Evolutionary conservation across 2,113 vertebrate species (phyloP).

Genomic region (Psophia crepitans): DNA sequence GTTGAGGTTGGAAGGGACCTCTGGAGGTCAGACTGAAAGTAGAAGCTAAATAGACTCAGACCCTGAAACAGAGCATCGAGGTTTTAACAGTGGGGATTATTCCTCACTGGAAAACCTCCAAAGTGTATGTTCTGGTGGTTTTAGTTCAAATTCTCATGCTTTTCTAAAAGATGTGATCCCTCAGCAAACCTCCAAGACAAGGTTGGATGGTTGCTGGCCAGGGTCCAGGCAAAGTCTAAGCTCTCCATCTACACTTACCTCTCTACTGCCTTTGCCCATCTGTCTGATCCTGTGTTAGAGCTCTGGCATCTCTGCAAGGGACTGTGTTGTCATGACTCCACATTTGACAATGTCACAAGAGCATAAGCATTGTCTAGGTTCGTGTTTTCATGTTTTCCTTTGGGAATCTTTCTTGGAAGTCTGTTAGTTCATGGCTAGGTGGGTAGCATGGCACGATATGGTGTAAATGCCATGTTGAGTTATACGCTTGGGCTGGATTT

Average conservation of each 20-base stretch:
- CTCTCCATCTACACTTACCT: background rate
- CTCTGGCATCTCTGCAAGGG: background rate
- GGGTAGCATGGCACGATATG: background rate
- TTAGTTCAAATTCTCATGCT: background rate
- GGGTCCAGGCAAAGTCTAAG: background rate
- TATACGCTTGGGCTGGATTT: background rate
- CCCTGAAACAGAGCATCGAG: background rate
- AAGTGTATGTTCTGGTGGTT: background rate
- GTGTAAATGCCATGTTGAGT: background rate
- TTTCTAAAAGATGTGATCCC: background rate
- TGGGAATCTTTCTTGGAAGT: background rate
- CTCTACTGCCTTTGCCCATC: background rate
- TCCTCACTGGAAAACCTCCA: background rate
- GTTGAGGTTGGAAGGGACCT: background rate
- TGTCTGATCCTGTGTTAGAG: background rate
- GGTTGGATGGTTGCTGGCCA: background rate
- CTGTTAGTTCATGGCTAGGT: background rate
- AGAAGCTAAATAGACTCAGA: background rate
- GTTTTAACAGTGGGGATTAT: background rate
- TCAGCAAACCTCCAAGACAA: background rate
- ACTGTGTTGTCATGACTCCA: background rate
- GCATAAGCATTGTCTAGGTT: background rate
- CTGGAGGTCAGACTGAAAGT: background rate
- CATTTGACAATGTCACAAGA: background rate
- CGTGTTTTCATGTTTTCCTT: background rate